Conservation (phyloP, 2,888 invertebrate species). For the Formica aserva region DNA sequence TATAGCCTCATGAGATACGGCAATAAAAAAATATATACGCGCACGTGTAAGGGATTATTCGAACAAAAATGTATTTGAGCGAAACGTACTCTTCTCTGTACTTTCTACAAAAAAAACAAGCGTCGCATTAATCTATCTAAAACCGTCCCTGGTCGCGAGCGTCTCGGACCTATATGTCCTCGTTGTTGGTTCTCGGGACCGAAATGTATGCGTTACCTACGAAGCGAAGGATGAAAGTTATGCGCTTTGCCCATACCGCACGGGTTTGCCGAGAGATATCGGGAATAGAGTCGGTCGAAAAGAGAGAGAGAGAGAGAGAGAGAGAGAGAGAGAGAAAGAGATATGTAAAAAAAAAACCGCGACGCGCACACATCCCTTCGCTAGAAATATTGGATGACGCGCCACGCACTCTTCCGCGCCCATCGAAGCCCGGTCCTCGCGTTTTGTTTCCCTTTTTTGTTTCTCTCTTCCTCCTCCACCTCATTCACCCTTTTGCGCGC, state of each 20-base stretch:
- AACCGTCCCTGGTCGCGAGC: slow-evolving; percentile 29
- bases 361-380: slow-evolving; percentile 58
- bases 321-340: slow-evolving; percentile 56
- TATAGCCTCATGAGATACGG: background rate
- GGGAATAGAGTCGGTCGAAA: slow-evolving; percentile 55
- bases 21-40: background rate
- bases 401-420: slow-evolving; percentile 64
- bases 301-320: slow-evolving; percentile 57
- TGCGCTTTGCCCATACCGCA: slow-evolving; percentile 45
- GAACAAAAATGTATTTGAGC: background rate
- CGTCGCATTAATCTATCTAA: slow-evolving; percentile 13
- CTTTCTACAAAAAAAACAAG: background rate
- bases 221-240: slow-evolving; percentile 59
- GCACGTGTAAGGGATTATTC: background rate
- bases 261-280: slow-evolving; percentile 62
- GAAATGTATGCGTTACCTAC: slow-evolving; percentile 61
- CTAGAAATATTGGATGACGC: slow-evolving; percentile 70
- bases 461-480: background rate
- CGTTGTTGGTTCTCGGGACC: slow-evolving; percentile 44
- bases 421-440: slow-evolving; percentile 42
- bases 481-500: slow-evolving; percentile 44
- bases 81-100: background rate
- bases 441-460: slow-evolving; percentile 43
- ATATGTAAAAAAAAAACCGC: slow-evolving; percentile 67
- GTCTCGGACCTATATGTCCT: slow-evolving; percentile 14